Conservation (phyloP, 2,888 invertebrate species). For the Cenopis cana region DNA sequence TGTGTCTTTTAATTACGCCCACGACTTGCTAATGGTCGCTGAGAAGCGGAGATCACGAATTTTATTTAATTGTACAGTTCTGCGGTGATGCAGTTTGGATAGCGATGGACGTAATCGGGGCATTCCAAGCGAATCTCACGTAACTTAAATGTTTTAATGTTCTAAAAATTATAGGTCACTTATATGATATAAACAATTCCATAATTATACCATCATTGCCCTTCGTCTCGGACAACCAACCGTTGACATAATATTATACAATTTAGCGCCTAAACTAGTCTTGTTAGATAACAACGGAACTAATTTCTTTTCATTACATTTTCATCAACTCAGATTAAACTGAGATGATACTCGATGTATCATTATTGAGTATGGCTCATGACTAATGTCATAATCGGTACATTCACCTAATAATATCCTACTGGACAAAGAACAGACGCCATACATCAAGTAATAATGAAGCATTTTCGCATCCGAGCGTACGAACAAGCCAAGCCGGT, state of each 20-base stretch:
- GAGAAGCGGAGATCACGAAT: slow-evolving; percentile 69
- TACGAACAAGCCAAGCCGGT: slow-evolving; percentile 50
- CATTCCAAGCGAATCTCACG: background rate
- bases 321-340: too few relatives aligned
- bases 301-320: too few relatives aligned
- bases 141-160: too few relatives aligned
- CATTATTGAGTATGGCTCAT: background rate
- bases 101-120: background rate
- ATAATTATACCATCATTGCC: too few relatives aligned
- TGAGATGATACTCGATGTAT: too few relatives aligned
- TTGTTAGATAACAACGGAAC: too few relatives aligned
- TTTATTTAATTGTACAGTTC: slow-evolving; percentile 72
- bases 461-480: slow-evolving; percentile 48
- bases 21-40: slow-evolving; percentile 77
- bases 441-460: slow-evolving; percentile 33
- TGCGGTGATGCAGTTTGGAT: slow-evolving; percentile 57
- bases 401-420: slow-evolving; percentile 8
- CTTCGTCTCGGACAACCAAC: too few relatives aligned
- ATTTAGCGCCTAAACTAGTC: too few relatives aligned
- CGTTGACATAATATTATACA: too few relatives aligned
- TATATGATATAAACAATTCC: too few relatives aligned
- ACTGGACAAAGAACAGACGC: slow-evolving; percentile 11
- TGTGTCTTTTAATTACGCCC: slow-evolving; percentile 84
- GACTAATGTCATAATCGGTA: background rate
- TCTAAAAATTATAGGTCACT: too few relatives aligned